Evolutionary conservation across 2,113 vertebrate species (phyloP).

Genomic region (Saccopteryx leptura): DNA sequence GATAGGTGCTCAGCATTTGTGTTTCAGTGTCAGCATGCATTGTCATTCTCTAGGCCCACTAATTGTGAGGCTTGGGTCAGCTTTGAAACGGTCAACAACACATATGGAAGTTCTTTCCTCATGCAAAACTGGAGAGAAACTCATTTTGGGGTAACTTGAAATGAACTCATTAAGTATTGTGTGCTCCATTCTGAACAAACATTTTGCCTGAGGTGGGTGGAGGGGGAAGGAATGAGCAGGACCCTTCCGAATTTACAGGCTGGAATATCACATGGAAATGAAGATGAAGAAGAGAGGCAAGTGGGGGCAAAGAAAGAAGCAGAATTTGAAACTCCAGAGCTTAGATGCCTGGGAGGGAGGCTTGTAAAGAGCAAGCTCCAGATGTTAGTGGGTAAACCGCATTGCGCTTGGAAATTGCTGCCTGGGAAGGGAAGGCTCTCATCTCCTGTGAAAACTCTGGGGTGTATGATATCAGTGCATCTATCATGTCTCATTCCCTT

Average conservation of each 20-base stretch:
- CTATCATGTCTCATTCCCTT: not conserved
- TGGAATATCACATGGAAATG: not conserved
- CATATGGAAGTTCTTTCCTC: not conserved
- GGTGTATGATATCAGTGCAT: too few relatives aligned
- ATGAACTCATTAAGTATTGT: not conserved
- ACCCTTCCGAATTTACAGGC: not conserved
- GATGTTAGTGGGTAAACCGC: not conserved
- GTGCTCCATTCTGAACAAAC: slow-evolving; percentile 34
- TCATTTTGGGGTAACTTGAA: not conserved
- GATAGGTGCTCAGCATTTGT: not conserved
- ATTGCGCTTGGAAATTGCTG: not conserved
- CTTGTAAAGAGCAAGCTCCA: not conserved
- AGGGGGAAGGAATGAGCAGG: not conserved
- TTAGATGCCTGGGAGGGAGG: not conserved
- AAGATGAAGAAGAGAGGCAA: not conserved
- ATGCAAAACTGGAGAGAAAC: not conserved
- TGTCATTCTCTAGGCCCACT: not conserved
- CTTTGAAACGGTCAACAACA: slow-evolving; percentile 27
- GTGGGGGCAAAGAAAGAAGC: not conserved
- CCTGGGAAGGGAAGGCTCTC: not conserved
- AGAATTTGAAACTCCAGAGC: not conserved
- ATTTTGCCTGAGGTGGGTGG: slow-evolving; percentile 16
- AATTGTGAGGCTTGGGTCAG: not conserved
- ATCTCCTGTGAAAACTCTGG: not conserved
- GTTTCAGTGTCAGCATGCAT: not conserved